Evolutionary conservation across 2,113 vertebrate species (phyloP).

Genomic region (Caloenas nicobarica): DNA sequence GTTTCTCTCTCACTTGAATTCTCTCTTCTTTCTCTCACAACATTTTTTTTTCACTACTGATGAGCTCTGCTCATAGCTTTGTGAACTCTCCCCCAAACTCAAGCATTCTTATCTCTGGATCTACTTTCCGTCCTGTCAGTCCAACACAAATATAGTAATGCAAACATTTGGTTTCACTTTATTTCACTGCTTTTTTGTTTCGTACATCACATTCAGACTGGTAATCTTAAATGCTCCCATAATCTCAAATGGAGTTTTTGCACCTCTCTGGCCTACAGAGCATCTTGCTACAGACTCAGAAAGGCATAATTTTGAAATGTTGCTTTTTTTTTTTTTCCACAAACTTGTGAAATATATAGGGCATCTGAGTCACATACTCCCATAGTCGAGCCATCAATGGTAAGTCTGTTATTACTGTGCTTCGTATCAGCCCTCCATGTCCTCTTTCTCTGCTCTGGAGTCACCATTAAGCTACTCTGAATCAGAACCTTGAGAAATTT

Average conservation of each 20-base stretch:
- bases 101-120: neutral
- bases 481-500: neutral
- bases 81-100: neutral
- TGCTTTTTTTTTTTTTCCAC: neutral
- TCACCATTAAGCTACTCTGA: neutral
- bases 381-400: neutral
- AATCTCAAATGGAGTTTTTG: neutral
- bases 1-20: neutral
- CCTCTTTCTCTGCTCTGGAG: neutral
- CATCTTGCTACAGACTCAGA: neutral
- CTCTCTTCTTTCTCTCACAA: neutral
- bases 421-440: neutral
- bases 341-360: neutral
- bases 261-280: neutral
- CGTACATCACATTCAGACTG: neutral
- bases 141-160: neutral
- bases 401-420: neutral
- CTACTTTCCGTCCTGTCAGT: neutral
- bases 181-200: neutral
- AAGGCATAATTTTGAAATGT: neutral
- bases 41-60: neutral
- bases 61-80: neutral
- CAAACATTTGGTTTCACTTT: neutral
- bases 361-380: neutral
- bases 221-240: neutral